Percentiles rank a stretch among this genome's conserved stretches.
These are phyloP conservation scores for Laothoe populi DNA, from an alignment of 2,888 invertebrate genomes.

Conservation along the genomic window DNA sequence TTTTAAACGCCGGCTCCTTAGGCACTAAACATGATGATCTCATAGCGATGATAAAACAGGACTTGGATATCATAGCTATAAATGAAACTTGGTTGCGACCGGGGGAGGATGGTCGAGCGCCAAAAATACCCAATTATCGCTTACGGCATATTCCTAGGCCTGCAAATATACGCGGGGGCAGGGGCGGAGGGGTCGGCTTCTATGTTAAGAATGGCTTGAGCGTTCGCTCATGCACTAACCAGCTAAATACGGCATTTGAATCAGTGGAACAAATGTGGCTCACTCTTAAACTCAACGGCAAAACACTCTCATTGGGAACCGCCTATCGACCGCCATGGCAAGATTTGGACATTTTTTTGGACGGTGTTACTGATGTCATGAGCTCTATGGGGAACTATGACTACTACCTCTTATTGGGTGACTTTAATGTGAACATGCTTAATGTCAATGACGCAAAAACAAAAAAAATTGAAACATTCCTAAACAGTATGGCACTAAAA, in stretches of 20 bases:
- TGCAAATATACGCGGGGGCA: background rate
- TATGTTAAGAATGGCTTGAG: background rate
- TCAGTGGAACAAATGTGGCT: slow-evolving; percentile 11
- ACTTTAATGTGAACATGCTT: background rate
- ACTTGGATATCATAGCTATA: background rate
- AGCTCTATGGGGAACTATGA: no score
- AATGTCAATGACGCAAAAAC: background rate
- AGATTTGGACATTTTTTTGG: background rate
- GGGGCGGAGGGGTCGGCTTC: slow-evolving; percentile 14
- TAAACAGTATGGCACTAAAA: background rate
- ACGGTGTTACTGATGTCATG: background rate
- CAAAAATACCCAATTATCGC: background rate
- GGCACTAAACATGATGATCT: background rate
- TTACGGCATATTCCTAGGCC: background rate
- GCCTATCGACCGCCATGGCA: slow-evolving; percentile 20
- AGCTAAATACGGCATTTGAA: background rate
- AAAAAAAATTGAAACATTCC: background rate
- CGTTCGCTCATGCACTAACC: background rate
- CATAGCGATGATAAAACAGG: background rate
- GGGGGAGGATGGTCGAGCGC: background rate
- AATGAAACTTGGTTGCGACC: background rate
- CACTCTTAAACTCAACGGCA: slow-evolving; percentile 1
- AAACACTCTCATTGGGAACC: slow-evolving; percentile 5
- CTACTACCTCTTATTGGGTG: background rate
- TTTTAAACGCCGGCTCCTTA: background rate